Conservation (phyloP, 1,140 invertebrate genomes). For the Neodiprion virginianus region DNA sequence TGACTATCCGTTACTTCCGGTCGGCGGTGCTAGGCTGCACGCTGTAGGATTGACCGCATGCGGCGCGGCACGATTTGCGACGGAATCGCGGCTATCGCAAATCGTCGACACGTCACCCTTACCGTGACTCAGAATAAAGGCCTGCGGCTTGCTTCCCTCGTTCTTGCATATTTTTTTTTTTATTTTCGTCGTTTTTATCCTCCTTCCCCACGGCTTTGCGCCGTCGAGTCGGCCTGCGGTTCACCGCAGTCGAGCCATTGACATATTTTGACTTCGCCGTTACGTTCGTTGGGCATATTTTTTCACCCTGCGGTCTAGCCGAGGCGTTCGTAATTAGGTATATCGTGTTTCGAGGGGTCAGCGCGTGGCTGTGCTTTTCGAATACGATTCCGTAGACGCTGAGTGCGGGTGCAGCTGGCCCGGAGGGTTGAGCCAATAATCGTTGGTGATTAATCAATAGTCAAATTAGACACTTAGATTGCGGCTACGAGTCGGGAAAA, state of each 20-base stretch:
- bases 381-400: not conserved
- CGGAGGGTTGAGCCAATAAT: slow-evolving; percentile 1
- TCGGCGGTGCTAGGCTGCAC: too few species aligned
- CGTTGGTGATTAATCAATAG: not conserved
- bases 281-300: slow-evolving; percentile 12
- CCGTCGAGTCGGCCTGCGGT: slow-evolving; percentile 38
- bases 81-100: too few species aligned
- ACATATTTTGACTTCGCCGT: slow-evolving; percentile 56
- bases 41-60: too few species aligned
- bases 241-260: slow-evolving; percentile 54
- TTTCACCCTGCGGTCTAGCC: slow-evolving; percentile 23
- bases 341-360: not conserved
- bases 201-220: not conserved
- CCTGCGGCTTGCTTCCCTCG: not conserved
- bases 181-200: not conserved
- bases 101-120: not conserved
- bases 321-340: slow-evolving; percentile 15
- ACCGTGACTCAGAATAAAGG: not conserved
- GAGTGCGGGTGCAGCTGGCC: not conserved
- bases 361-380: not conserved
- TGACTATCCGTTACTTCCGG: too few species aligned
- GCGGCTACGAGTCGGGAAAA: slow-evolving; percentile 13
- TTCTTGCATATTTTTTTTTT: not conserved
- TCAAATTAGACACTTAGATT: not conserved
- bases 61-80: too few species aligned